Evolutionary conservation across 2,888 invertebrate genomes (phyloP), one percentile per base, ranked within the genome.

Genomic region (Mamestra brassicae): DNA sequence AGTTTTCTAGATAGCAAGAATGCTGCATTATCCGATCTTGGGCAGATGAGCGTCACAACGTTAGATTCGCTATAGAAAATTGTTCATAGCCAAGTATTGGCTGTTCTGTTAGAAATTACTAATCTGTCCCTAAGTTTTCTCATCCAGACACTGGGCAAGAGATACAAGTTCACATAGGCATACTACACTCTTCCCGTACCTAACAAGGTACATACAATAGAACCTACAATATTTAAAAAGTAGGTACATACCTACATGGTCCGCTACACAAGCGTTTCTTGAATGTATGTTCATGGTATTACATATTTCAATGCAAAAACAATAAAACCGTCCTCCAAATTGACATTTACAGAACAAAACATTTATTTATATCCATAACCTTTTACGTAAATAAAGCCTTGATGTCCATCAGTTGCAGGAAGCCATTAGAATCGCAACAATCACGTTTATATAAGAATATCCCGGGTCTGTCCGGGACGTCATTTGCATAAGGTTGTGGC

Each of bases 381-480:
- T 87, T 86, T 85, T 85, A 78, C 84, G 80, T 80, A 87, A 88
- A 79, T 80, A 83, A 78, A 71, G 74, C 67, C 58, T 71, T 85
- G 75, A 72, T 71, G 75, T 78, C 78, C 81, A 84, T 89, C 88
- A 86, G 73, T 63, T 70, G 82, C 87, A 88, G 64, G 70, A 68
- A 76, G 54, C 75, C 85, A 88, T 90, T 89, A 89, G 83, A 90
- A 89, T 89, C 79, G 86, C 85, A 89, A 89, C 90, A 87, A 88
- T 87, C 86, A 85, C 83, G 76, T 81, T 85, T 85, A 85, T 84
- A 86, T 89, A 89, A 88, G 88, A 90, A 88, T 88, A 87, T 80
- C 86, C 76, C 38, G 70, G 70, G 65, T 77, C 80, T 85, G 89
- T 84, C 85, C 86, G 81, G 75, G 74, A 80, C 83, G 87, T 87